Evolutionary conservation across 1,140 invertebrate genomes (phyloP), one percentile per base, ranked within the genome.

Genomic region (Cotesia chilonis): DNA sequence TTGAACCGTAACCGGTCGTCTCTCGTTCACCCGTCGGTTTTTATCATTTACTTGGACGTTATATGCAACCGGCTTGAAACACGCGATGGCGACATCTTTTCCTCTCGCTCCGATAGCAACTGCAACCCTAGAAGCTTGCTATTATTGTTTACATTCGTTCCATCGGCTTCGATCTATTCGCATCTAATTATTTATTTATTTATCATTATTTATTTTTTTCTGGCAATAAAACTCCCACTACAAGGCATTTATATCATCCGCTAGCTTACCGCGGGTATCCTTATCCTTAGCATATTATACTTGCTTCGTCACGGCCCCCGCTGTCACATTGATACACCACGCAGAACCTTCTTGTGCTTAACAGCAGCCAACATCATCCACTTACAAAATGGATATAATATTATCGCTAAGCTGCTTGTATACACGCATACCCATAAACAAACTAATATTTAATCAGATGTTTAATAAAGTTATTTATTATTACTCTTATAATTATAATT

Each of bases 31-130:
- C 75, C 79, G 81, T 81, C 81, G 77, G 81, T 83, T 83, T 83
- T 83, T 83, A 83, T 83, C 80, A 83, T 82, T 83, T 82, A 82
- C 78, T 75, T 77, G 4, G 54, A 55, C 54, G 17, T 72, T 59
- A 66, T 78, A 80, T 76, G 74, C 81, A 81, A 81, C 79, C 78
- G 80, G 77, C 77, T 80, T 65, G 74, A 74, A 80, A 73, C 82
- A 83, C 81, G 81, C 81, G 75, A 82, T 80, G 68, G 71, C 74
- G 55, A 74, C 61, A 41, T 14, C 52, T 72, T 60, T 65, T 51
- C 47, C 37, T 57, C 59, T 64, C 36, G 10, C 63, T 74, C 51
- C 28, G 28, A 35, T 64, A 64, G n/a, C 36, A 28, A 28, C 28
- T 1, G 1, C 28, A 28, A 28, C 28, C 28, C 28, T 28, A 17